Base-by-base conservation (phyloP, 2,797 vertebrate genomes). In the Ctenochaetus hawaiiensis region DNA sequence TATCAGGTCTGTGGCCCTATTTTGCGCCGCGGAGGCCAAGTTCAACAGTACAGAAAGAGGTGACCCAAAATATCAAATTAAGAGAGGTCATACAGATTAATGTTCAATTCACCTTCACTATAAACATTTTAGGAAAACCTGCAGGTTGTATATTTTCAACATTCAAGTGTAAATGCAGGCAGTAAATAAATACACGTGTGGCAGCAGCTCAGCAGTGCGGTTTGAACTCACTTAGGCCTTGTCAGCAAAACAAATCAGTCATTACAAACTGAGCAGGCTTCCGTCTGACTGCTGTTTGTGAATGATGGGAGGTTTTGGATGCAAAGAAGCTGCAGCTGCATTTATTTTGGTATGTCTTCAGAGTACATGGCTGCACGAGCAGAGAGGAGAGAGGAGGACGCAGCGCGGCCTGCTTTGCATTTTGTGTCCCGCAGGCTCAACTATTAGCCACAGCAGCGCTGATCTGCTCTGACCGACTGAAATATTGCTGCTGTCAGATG, bases 101-200 rank as follows among this genome's bases (percentile, higher is more conserved):
- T 2, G 13, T 6, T n/a, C 11, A 43, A n/a, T 39, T 18, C 7
- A 18, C 20, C 20, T 14, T 9, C 49, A 48, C 17, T 1, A 1
- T 20, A 13, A 59, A 59, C 12, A n/a, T 34, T 65, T 12, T 0
- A 23, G 37, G 7, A 6, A 14, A 4, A 51, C 37, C 59, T 75
- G 56, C 17, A 43, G 59, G 1, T 23, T 41, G 59, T 34, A 6
- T 66, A 49, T 71, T 54, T 58, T 45, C 23, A 22, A 39, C 52
- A 11, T 13, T n/a, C 54, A 52, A 8, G 59, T 39, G 67, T 48
- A 77, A 63, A 77, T 12, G 49, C 43, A 52, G 47, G 63, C 78
- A 12, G 72, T 83, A 84, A 86, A 89, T 74, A 88, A 72, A 84
- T 12, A 13, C 88, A 83, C 86, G 82, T 75, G 88, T 45, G 67